Conservation (phyloP, 2,888 invertebrate species). For the Nomada fucata region DNA sequence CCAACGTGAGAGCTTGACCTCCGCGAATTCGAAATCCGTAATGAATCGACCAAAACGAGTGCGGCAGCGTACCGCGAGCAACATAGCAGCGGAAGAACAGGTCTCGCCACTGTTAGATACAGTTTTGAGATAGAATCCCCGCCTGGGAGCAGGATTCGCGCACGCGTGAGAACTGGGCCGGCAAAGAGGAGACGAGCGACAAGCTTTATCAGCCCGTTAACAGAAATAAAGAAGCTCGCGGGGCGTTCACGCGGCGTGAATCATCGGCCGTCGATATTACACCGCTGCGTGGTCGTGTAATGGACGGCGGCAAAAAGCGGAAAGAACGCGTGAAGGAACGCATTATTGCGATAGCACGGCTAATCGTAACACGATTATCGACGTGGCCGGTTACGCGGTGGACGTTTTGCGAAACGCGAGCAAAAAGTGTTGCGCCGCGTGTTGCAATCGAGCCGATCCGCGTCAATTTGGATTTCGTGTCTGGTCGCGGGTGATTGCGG, state of each 20-base stretch:
- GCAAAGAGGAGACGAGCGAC: slow-evolving; percentile 68
- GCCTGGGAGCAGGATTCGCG: slow-evolving; percentile 21
- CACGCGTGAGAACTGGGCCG: slow-evolving; percentile 72
- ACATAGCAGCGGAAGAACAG: slow-evolving; percentile 31
- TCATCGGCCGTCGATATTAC: not conserved
- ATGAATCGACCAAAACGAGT: not conserved
- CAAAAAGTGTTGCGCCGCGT: slow-evolving; percentile 30
- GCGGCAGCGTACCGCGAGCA: slow-evolving; percentile 20
- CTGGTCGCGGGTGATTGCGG: not conserved
- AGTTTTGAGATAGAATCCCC: slow-evolving; percentile 64
- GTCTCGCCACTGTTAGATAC: slow-evolving; percentile 52
- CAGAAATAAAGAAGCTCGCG: slow-evolving; percentile 55
- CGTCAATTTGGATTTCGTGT: slow-evolving; percentile 16
- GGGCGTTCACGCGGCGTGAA: slow-evolving; percentile 37
- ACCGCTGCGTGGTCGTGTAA: slow-evolving; percentile 6
- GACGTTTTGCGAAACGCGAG: slow-evolving; percentile 38
- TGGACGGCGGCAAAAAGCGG: slow-evolving; percentile 28
- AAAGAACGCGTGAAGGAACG: slow-evolving; percentile 31
- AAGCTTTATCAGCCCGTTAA: slow-evolving; percentile 68
- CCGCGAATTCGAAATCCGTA: slow-evolving; percentile 6
- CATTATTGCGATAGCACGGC: slow-evolving; percentile 38
- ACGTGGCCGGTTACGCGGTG: slow-evolving; percentile 14
- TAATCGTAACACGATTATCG: slow-evolving; percentile 57
- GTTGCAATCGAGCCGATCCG: slow-evolving; percentile 35
- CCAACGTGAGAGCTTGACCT: slow-evolving; percentile 21